These are phyloP conservation scores for Polydrusus tereticollis DNA, from an alignment of 2,888 invertebrate species.

Conservation along the genomic window DNA sequence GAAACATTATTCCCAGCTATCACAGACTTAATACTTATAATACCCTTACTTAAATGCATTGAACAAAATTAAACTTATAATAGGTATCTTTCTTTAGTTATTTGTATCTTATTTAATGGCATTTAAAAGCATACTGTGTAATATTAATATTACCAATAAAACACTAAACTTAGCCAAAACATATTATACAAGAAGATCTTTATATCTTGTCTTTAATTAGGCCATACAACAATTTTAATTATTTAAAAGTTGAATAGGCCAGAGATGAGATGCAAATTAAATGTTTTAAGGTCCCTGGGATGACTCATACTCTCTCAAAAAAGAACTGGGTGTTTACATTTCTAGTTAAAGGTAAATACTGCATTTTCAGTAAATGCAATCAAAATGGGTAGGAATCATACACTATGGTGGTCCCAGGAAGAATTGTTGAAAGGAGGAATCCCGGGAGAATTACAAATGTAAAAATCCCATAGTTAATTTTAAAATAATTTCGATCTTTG, in stretches of 20 bases:
- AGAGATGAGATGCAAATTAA: constrained; percentile 52
- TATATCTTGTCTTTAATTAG: too few species aligned
- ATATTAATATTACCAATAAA: too few species aligned
- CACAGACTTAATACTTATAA: too few species aligned
- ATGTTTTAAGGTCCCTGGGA: constrained; percentile 57
- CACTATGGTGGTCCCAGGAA: neutral
- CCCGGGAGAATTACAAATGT: neutral
- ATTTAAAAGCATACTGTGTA: too few species aligned
- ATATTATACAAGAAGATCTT: too few species aligned
- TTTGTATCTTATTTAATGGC: too few species aligned
- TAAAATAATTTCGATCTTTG: neutral
- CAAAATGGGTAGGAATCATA: too few species aligned
- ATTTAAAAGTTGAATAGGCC: constrained; percentile 33
- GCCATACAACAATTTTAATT: constrained; percentile 21
- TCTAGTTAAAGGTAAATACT: neutral
- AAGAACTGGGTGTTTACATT: constrained; percentile 38
- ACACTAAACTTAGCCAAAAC: too few species aligned
- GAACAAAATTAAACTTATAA: too few species aligned
- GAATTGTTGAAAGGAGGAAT: constrained; percentile 3
- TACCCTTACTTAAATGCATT: too few species aligned
- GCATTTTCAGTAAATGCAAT: neutral
- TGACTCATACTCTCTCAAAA: constrained; percentile 51
- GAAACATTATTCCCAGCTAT: too few species aligned
- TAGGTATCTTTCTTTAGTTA: too few species aligned
- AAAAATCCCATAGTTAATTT: neutral